Base-by-base conservation (phyloP, 2,888 invertebrate species). In the Ernsta delagoae region DNA sequence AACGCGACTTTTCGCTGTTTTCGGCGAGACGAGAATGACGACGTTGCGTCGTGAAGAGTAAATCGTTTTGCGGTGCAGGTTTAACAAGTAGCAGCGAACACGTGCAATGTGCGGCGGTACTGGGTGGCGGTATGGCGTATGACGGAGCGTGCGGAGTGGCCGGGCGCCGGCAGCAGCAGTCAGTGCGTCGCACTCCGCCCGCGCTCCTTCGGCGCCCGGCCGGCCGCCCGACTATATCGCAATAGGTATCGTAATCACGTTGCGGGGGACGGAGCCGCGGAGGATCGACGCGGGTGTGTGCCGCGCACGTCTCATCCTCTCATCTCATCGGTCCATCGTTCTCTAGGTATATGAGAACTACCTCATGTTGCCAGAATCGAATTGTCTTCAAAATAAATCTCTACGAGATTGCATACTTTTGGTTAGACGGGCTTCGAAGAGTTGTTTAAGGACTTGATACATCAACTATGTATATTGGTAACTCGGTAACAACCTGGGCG, bases 221-320 rank as follows among this genome's bases (percentile, higher is more conserved):
- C 36, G 36, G 36, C 36, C n/a, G n/a, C n/a, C n/a, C n/a, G n/a
- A n/a, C n/a, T n/a, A n/a, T n/a, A n/a, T n/a, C n/a, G n/a, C n/a
- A n/a, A n/a, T n/a, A n/a, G n/a, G 48, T 48, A 57, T 79, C 78
- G 77, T 79, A 83, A 83, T 85, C 83, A 81, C 78, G 79, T 77
- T 75, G 84, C 84, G 85, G 83, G 85, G 83, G 83, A 81, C 79
- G 77, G 73, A 72, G 85, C 82, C 83, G 81, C 79, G 77, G 73
- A 71, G 76, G 73, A 75, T 78, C 80, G 75, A 72, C 75, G 72
- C 71, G 72, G 70, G 72, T 67, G 76, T 79, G 77, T 77, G 75
- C 78, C 75, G 75, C 75, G 71, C 75, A 75, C 70, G 48, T 56
- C 71, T 71, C 66, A 68, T 74, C 65, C 75, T 78, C n/a, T n/a